Percentiles rank a stretch among this genome's conserved stretches.
phyloP scores from a whole-genome alignment of 2,888 invertebrate genomes.

The Yponomeuta evonymella region DNA sequence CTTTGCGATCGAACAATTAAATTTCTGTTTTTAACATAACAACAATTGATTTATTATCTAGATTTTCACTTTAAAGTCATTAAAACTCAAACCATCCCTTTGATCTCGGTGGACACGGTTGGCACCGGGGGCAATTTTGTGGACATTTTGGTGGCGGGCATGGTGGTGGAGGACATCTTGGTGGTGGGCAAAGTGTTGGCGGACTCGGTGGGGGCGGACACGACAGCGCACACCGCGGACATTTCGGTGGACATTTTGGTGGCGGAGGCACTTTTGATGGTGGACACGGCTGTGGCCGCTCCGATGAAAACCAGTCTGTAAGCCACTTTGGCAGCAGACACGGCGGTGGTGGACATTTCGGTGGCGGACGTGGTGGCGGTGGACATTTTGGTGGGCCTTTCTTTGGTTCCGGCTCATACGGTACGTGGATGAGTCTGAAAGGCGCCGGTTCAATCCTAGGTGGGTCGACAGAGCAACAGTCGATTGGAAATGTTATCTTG shows the following conservation, averaged over 20 bases:
- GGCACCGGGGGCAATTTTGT: background rate
- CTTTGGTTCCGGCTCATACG: background rate
- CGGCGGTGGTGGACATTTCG: background rate
- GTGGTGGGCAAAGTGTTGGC: no score
- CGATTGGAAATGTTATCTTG: background rate
- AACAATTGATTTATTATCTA: no score
- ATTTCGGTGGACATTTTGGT: background rate
- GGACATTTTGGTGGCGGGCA: background rate
- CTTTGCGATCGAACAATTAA: no score
- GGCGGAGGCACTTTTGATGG: background rate
- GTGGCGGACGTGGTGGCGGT: background rate
- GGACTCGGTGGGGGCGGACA: no score
- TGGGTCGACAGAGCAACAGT: background rate
- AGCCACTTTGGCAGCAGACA: background rate
- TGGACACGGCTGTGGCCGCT: no score
- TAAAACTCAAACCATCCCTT: background rate
- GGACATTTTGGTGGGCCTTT: background rate
- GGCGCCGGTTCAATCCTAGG: background rate
- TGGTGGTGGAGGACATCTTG: no score
- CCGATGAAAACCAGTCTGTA: no score
- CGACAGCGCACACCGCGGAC: background rate
- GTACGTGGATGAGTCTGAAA: background rate
- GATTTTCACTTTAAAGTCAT: background rate
- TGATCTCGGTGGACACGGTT: background rate
- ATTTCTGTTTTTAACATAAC: no score